These are phyloP conservation scores for Sinohyriopsis cumingii DNA, from an alignment of 2,888 invertebrate genomes.

Conservation along the genomic window DNA sequence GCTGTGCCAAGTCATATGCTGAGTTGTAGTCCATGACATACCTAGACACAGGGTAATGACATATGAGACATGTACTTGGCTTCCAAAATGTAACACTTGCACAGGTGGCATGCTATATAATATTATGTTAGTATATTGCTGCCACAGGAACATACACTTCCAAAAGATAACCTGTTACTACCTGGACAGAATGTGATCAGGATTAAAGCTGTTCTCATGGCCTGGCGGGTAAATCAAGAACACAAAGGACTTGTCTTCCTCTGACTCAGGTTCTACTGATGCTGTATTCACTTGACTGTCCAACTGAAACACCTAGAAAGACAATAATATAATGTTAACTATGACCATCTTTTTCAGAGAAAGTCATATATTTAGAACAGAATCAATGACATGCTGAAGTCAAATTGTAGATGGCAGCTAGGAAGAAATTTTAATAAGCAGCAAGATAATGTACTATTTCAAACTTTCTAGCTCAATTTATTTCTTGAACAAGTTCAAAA, in stretches of 20 bases:
- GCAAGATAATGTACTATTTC: background rate
- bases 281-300: constrained; percentile 74
- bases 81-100: too few relatives aligned
- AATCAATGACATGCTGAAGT: too few relatives aligned
- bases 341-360: background rate
- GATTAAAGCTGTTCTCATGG: constrained; percentile 62
- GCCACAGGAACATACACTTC: background rate
- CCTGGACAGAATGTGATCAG: constrained; percentile 66
- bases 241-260: constrained; percentile 89
- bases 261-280: constrained; percentile 45
- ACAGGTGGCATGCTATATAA: too few relatives aligned
- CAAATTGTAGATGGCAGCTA: too few relatives aligned
- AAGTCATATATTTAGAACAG: too few relatives aligned
- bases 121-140: background rate
- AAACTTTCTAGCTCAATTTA: background rate
- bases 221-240: constrained; percentile 85
- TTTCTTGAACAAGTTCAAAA: background rate
- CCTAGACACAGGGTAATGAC: too few relatives aligned
- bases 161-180: constrained; percentile 20
- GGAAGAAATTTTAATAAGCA: too few relatives aligned
- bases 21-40: too few relatives aligned
- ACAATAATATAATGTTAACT: background rate
- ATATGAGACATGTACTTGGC: too few relatives aligned
- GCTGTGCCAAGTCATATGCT: too few relatives aligned
- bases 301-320: constrained; percentile 77